Evolutionary conservation across 2,797 vertebrate genomes (phyloP).

Genomic region (Chloroceryle amazona): DNA sequence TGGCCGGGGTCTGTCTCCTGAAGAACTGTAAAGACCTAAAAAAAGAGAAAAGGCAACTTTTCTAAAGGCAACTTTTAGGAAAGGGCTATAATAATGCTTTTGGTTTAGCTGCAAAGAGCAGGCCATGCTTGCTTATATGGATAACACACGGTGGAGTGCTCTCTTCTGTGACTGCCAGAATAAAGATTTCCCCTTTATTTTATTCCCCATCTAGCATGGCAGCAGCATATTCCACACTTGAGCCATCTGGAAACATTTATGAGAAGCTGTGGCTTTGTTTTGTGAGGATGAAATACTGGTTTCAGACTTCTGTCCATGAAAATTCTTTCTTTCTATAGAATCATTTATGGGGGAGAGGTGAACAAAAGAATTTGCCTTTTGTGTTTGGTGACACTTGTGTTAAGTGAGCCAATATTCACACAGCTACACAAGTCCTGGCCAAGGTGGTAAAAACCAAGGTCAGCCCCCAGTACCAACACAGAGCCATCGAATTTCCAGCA

Average conservation of each 20-base stretch:
- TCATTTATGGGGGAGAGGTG: neutral
- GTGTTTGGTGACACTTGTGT: neutral
- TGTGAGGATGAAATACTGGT: neutral
- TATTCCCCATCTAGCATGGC: neutral
- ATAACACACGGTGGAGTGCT: neutral
- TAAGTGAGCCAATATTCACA: neutral
- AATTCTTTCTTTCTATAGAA: neutral
- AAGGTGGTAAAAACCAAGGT: neutral
- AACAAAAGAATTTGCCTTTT: neutral
- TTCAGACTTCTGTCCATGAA: neutral
- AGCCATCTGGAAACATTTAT: neutral
- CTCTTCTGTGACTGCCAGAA: neutral
- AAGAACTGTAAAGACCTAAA: neutral
- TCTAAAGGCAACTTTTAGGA: neutral
- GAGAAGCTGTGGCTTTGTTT: neutral
- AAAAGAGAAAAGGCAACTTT: neutral
- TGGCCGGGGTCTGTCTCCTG: neutral
- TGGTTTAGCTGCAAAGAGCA: neutral
- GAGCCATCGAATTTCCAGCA: neutral
- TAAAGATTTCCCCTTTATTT: neutral
- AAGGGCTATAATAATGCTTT: neutral
- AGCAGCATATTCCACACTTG: neutral
- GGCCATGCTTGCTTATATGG: fast-evolving
- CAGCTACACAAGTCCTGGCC: neutral
- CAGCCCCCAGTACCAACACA: neutral